Evolutionary conservation across 1,140 invertebrate genomes (phyloP).

Genomic region (Amphibalanus amphitrite): DNA sequence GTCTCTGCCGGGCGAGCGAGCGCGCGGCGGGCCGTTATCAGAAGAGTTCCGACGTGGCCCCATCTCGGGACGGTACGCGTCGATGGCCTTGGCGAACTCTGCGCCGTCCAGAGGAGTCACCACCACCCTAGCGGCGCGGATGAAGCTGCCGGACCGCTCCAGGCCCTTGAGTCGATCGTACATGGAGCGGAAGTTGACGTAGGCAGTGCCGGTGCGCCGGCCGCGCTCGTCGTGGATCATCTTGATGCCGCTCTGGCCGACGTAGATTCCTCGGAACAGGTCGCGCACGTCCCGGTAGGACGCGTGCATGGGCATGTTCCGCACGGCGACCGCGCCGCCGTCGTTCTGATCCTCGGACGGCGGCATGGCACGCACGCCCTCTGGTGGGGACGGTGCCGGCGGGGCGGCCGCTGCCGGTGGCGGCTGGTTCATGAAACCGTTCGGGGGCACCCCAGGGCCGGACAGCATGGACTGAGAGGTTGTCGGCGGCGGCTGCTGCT

Average conservation of each 20-base stretch:
- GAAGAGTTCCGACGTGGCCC: neutral
- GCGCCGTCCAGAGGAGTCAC: conserved; percentile 9
- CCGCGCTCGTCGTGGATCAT: conserved; percentile 62
- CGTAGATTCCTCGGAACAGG: conserved; percentile 56
- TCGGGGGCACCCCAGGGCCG: neutral
- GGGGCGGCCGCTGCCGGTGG: too few relatives aligned
- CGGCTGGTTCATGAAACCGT: neutral
- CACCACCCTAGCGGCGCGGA: conserved; percentile 3
- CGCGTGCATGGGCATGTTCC: conserved; percentile 42
- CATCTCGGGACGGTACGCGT: neutral
- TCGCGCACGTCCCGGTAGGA: conserved; percentile 58
- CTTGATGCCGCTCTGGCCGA: conserved; percentile 64
- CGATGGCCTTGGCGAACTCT: conserved; percentile 6
- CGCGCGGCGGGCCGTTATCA: neutral
- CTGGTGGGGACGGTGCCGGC: too few relatives aligned
- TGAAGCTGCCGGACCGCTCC: conserved; percentile 30
- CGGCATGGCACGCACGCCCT: neutral
- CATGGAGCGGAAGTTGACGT: conserved; percentile 48
- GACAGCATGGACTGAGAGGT: neutral
- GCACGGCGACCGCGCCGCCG: conserved; percentile 36
- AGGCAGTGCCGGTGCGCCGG: conserved; percentile 54
- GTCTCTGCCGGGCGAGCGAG: too few relatives aligned
- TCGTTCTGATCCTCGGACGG: neutral
- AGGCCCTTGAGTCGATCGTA: conserved; percentile 49
- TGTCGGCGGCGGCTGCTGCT: too few relatives aligned